Base-by-base conservation (phyloP, 1,140 invertebrate genomes). In the Bombus fervidus region DNA sequence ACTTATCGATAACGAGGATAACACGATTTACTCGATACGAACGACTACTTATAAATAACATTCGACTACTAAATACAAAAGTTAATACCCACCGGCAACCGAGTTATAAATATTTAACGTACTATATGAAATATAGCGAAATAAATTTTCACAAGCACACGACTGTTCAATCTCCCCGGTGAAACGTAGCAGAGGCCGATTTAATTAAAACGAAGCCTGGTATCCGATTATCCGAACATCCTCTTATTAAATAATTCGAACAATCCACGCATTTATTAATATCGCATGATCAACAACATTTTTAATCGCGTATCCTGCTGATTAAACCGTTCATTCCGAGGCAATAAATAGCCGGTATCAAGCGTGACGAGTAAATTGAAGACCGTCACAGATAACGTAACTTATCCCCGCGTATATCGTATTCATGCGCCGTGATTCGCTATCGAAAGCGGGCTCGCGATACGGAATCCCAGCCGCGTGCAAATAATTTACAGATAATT, bases 401-500 rank as follows among this genome's bases (percentile, higher is more conserved):
- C 34, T 68, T 37, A 37, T 37, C 66, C 66, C 9, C 34, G 37
- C 37, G 25, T n/a, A 71, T 71, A 71, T 39, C 37, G 25, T 28
- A 71, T 28, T 39, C 25, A 73, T 43, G 13, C 15, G 15, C 28
- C 5, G 71, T 41, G 37, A 41, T 73, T 73, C 39, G 25, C 34
- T 22, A 62, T 62, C 28, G 59, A 62, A 62, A 59, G 25, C 25
- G 57, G 28, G 10, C 57, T 59, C 57, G 57, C 57, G 57, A 59
- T 28, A 28, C 57, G 10, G n/a, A 62, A 43, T 22, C 10, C 31
- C 1, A 1, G 2, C 8, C 18, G 10, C 18, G n/a, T 22, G 41
- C 39, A 69, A 69, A 80, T 80, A 53, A 66, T 68, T 79, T 43
- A 34, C 62, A 28, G 31, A 43, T 31, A 68, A 80, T 80, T 80